phyloP scores from a whole-genome alignment of 1,140 invertebrate genomes.

The Gryllus bimaculatus region DNA sequence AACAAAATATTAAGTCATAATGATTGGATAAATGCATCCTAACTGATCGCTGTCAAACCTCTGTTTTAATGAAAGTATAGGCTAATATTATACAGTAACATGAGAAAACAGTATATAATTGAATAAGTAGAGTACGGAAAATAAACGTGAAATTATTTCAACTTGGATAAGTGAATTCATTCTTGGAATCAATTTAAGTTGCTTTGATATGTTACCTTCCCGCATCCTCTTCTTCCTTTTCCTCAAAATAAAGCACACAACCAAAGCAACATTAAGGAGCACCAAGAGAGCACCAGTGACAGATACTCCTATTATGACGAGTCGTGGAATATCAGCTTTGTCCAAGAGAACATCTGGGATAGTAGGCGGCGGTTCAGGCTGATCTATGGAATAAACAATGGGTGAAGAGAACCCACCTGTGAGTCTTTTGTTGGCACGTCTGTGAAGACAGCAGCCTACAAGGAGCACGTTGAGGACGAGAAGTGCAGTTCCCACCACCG shows the following conservation, averaged over 20 bases:
- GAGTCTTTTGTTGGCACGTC: slow-evolving; percentile 60
- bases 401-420: slow-evolving; percentile 38
- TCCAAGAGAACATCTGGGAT: slow-evolving; percentile 56
- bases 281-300: slow-evolving; percentile 67
- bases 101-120: no score
- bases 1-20: no score
- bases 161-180: background rate
- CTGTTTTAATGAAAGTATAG: no score
- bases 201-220: slow-evolving; percentile 33
- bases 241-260: slow-evolving; percentile 73
- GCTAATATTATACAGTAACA: no score
- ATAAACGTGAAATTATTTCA: background rate
- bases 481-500: slow-evolving; percentile 58
- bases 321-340: slow-evolving; percentile 57
- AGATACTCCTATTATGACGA: slow-evolving; percentile 72
- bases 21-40: no score
- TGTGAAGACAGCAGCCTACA: slow-evolving; percentile 77
- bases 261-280: slow-evolving; percentile 69
- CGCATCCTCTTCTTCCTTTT: slow-evolving; percentile 51
- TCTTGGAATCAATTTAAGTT: background rate
- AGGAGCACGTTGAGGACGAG: slow-evolving; percentile 73
- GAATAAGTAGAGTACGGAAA: no score
- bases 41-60: no score
- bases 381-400: slow-evolving; percentile 11
- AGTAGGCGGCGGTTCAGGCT: slow-evolving; percentile 33